Base-by-base conservation (phyloP, 2,113 vertebrate genomes). In the Siniperca chuatsi region DNA sequence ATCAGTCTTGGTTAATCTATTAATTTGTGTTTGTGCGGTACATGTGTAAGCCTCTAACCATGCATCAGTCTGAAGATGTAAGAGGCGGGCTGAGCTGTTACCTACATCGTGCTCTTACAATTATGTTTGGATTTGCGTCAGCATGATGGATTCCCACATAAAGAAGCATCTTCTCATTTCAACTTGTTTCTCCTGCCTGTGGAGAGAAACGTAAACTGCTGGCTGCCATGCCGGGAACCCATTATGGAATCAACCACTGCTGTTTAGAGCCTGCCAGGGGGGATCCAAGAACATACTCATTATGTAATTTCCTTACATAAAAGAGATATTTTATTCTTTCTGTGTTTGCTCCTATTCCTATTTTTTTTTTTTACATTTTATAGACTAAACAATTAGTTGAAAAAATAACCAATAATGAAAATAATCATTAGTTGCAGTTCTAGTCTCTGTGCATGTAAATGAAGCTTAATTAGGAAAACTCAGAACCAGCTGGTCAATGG, bases 41-140 rank as follows among this genome's bases (percentile, higher is more conserved):
- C 42, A 29, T 33, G 65, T 37, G 13, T 23, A 0, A 46, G 37
- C 42, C 8, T 83, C 65, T 50, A 35, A 61, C 67, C n/a, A 11
- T 71, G 54, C 1, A 6, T 79, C 67, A 15, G 16, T 72, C 50
- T 64, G 46, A 75, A 78, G 46, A n/a, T n/a, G 25, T 54, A 33
- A 72, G 54, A 83, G 64, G 50, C 61, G 2, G 46, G 25, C 60
- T n/a, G 67, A 81, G 78, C 58, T 16, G 64, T 68, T 76, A 54
- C 79, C 72, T 78, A 33, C 72, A 68, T 33, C 25, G 15, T 9
- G 20, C 79, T 75, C 62, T 80, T 70, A 67, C 25, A 13, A 73
- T 82, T 66, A 78, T 86, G 82, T 87, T 78, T 82, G 78, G 48
- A 78, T 87, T 74, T 85, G 76, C 35, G 64, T 90, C 92, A 85